Percentiles rank a stretch among this genome's conserved stretches.
Evolutionary conservation across 2,888 invertebrate species (phyloP).

Genomic region (Quadriops clusia): DNA sequence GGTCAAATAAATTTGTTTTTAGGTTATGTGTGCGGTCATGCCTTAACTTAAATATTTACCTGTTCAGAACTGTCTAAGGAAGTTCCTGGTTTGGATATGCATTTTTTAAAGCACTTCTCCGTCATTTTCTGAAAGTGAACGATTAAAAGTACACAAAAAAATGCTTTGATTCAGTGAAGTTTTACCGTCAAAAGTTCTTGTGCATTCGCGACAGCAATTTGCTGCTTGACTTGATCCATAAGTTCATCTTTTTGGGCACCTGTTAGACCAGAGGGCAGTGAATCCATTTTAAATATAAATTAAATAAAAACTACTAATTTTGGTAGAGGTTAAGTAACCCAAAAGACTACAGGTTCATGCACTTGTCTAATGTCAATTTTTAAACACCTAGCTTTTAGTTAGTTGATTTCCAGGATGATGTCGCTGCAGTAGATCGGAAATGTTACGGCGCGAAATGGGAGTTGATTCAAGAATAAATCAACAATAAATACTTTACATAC

Average conservation of each 20-base stretch:
- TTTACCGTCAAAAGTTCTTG: conserved; percentile 79
- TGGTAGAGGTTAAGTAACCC: conserved; percentile 4
- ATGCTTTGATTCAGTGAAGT: conserved; percentile 7
- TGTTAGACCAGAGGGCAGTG: conserved; percentile 45
- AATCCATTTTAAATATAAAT: conserved; percentile 45
- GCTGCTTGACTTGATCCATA: conserved; percentile 91
- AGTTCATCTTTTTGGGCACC: conserved; percentile 71
- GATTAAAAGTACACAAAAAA: no score
- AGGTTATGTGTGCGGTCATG: no score
- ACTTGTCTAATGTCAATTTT: no score
- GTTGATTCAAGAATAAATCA: no score
- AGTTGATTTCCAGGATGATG: no score
- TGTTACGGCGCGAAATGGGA: no score
- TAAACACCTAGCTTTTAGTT: no score
- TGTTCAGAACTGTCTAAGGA: conserved; percentile 79
- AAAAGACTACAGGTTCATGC: no score
- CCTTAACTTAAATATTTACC: conserved; percentile 44
- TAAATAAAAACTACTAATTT: conserved; percentile 11
- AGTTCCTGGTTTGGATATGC: conserved; percentile 81
- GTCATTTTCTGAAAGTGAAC: conserved; percentile 90
- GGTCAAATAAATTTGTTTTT: no score
- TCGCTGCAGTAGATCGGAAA: no score
- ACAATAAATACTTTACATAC: no score
- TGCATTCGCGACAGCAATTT: conserved; percentile 86
- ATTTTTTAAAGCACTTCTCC: conserved; percentile 94